Evolutionary conservation across 35 echinoderm and acorn worm genomes (phyloP).

Genomic region (Lytechinus variegatus): DNA sequence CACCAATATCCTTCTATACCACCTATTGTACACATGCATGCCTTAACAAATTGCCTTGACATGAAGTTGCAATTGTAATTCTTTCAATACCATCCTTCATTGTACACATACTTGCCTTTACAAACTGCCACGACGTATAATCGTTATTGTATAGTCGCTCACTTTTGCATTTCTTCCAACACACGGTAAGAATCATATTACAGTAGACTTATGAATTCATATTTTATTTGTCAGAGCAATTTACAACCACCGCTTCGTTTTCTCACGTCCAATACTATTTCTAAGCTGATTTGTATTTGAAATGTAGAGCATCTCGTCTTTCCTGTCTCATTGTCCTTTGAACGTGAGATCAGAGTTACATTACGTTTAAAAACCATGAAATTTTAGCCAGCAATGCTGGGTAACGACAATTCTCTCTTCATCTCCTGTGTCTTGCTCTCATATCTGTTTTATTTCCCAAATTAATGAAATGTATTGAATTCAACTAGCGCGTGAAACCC

Average conservation of each 20-base stretch:
- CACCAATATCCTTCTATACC: neutral
- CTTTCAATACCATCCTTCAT: neutral
- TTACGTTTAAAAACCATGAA: neutral
- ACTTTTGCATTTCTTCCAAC: neutral
- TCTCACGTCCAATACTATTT: neutral
- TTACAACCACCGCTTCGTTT: neutral
- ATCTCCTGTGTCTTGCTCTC: neutral
- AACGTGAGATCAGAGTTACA: neutral
- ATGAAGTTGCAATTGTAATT: neutral
- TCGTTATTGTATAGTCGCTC: neutral
- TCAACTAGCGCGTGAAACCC: neutral
- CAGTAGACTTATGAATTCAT: neutral
- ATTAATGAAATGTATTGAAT: neutral
- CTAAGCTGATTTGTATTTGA: neutral
- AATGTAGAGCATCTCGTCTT: neutral
- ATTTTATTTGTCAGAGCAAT: neutral
- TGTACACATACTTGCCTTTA: neutral
- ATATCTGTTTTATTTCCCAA: neutral
- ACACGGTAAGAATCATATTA: neutral
- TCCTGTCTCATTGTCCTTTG: neutral
- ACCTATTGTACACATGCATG: neutral
- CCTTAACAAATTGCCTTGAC: neutral
- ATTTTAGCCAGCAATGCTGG: neutral
- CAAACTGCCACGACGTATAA: neutral
- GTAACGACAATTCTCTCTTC: neutral